phyloP scores from a whole-genome alignment of 2,113 vertebrate species.

The Nothocercus nigrocapillus region DNA sequence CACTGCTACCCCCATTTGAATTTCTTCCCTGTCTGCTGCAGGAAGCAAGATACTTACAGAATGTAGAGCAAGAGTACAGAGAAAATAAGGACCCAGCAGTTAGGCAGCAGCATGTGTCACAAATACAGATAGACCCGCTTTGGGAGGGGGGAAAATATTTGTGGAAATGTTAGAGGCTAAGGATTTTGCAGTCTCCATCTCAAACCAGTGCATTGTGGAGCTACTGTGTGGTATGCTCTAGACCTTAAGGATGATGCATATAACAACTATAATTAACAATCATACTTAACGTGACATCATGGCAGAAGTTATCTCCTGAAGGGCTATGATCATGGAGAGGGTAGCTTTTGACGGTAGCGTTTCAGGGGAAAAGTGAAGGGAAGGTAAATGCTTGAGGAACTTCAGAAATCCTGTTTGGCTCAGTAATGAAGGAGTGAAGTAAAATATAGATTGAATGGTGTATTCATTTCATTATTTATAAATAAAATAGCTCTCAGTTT shows the following conservation, averaged over 20 bases:
- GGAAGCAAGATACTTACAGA: not conserved
- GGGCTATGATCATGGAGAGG: not conserved
- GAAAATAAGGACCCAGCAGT: not conserved
- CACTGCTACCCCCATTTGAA: not conserved
- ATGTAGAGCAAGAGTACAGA: not conserved
- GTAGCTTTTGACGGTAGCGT: not conserved
- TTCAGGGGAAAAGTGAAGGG: not conserved
- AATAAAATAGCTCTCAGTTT: slow-evolving; percentile 1
- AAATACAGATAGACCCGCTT: not conserved
- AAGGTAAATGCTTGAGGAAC: not conserved
- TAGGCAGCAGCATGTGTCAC: not conserved
- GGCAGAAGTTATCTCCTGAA: not conserved
- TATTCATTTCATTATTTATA: not conserved
- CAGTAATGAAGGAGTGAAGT: not conserved
- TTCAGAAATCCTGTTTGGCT: not conserved
- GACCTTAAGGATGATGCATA: not conserved
- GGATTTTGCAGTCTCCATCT: not conserved
- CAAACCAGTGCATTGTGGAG: not conserved
- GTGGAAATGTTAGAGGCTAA: not conserved
- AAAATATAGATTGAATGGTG: not conserved
- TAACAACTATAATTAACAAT: not conserved
- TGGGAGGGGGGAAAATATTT: not conserved
- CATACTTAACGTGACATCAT: not conserved
- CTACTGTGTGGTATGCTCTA: not conserved
- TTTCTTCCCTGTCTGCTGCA: not conserved